Evolutionary conservation across 1,140 invertebrate genomes (phyloP), one percentile per base, ranked within the genome.

Genomic region (Trissolcus basalis): DNA sequence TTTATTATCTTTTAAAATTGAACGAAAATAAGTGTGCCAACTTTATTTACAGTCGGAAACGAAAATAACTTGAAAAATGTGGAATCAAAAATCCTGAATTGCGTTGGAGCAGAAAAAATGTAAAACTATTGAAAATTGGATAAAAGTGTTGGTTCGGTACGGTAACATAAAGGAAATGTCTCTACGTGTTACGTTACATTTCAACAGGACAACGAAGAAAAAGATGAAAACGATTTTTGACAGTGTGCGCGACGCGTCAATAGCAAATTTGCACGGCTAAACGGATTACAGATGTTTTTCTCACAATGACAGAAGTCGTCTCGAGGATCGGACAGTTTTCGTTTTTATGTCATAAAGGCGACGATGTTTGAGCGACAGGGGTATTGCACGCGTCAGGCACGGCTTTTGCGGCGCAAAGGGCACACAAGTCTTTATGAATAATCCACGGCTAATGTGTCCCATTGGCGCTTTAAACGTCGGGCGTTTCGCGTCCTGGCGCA

Each of bases 231-330:
- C 49, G 64, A 79, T 77, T 71, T 71, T 75, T 77, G 71, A 71
- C 78, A 71, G 72, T 53, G 39, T 32, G 56, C 61, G 59, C 41
- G 11, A 16, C 8, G 55, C 59, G 59, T 86, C 80, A 86, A 88
- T 85, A 72, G 79, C 53, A 85, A 88, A 88, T 88, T 88, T 85
- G 86, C 86, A 86, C 85, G 85, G 82, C 79, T 88, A 88, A 88
- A 88, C 84, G 85, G 86, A 88, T 87, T 88, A 87, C 86, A 87
- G 86, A 87, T 88, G 86, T 88, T 87, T 85, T 83, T 78, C 49
- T 65, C 55, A 79, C 77, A 79, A 79, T 79, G 77, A 72, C 61
- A 70, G 68, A 79, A 74, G 71, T 76, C 72, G 70, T 79, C 67
- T 69, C 73, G 78, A 67, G 64, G 54, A 64, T 77, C 64, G 69